Evolutionary conservation across 2,888 invertebrate genomes (phyloP).

Genomic region (Operophtera brumata): DNA sequence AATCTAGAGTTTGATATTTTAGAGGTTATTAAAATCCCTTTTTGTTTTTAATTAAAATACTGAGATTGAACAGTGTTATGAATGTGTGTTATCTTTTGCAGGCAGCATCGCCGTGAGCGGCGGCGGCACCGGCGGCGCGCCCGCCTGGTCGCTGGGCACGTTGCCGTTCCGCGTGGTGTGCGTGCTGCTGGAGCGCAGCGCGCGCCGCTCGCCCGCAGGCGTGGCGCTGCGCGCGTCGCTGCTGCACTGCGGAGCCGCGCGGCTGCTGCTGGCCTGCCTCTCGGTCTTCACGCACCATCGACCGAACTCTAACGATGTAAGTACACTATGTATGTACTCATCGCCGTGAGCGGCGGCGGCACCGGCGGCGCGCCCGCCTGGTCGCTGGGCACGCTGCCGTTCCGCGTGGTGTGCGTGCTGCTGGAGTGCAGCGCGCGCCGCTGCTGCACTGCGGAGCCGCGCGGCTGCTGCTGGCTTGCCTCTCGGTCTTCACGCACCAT

Average conservation of each 20-base stretch:
- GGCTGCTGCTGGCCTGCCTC: conserved; percentile 92
- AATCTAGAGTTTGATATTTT: too few species aligned
- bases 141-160: conserved; percentile 68
- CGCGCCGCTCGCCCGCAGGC: conserved; percentile 83
- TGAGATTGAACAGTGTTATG: not conserved
- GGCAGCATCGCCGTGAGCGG: conserved; percentile 64
- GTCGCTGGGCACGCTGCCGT: conserved; percentile 84
- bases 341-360: conserved; percentile 52
- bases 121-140: conserved; percentile 33
- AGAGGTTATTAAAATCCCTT: too few species aligned
- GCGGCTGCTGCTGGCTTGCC: conserved; percentile 91
- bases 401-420: conserved; percentile 87
- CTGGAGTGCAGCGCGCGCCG: conserved; percentile 90
- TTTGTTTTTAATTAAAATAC: too few species aligned
- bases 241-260: conserved; percentile 91
- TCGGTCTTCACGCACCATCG: conserved; percentile 93
- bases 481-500: conserved; percentile 94
- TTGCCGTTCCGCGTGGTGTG: conserved; percentile 90
- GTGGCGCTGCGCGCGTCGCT: conserved; percentile 84
- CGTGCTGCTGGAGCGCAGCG: conserved; percentile 89
- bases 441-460: conserved; percentile 92
- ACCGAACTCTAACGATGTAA: conserved; percentile 70
- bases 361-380: conserved; percentile 39
- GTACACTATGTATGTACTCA: conserved; percentile 30
- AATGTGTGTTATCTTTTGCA: conserved; percentile 31